Base-by-base conservation (phyloP, 2,888 invertebrate species). In the Neria commutata region DNA sequence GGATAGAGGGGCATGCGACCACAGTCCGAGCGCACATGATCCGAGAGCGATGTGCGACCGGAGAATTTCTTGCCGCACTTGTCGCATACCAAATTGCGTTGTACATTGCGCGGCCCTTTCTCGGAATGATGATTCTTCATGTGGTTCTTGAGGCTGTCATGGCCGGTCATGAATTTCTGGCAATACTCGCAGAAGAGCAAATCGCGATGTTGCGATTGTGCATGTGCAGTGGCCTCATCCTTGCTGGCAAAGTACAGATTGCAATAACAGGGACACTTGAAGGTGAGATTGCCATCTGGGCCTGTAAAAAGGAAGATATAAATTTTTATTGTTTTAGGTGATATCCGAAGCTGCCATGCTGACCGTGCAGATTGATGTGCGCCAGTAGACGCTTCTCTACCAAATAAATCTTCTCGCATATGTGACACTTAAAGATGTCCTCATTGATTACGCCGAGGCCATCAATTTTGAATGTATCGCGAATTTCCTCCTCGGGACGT, bases 1-100 rank as follows among this genome's bases (percentile, higher is more conserved):
- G 75, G 73, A 56, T 82, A 82, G 1, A 81, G 68, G 0, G 81
- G 82, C 26, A 75, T 65, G 3, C 74, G 71, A 0, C 83, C 82
- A 65, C 85, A 85, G 55, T 84, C 81, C 14, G 80, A 82, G 17
- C 81, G 75, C 37, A 83, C 82, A 51, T 85, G 85, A 61, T 78
- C 78, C 6, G 74, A 74, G 1, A 85, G 68, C 1, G 81, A 75
- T 0, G 81, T 78, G 64, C 83, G 83, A 2, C 78, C 79, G 8
- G 72, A 69, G 50, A 79, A 82, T 33, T 77, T 80, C 56, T 80
- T 80, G 5, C 79, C 81, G 47, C 81, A 81, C 53, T 81, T 82
- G 52, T 76, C 75, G 61, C 81, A 81, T 21, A 80, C 76, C 17
- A 77, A 70, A 63, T 75, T 77, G 2, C 75, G 80, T 63, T 67